These are phyloP conservation scores for Molorchus minor DNA, from an alignment of 2,888 invertebrate genomes.

Conservation along the genomic window DNA sequence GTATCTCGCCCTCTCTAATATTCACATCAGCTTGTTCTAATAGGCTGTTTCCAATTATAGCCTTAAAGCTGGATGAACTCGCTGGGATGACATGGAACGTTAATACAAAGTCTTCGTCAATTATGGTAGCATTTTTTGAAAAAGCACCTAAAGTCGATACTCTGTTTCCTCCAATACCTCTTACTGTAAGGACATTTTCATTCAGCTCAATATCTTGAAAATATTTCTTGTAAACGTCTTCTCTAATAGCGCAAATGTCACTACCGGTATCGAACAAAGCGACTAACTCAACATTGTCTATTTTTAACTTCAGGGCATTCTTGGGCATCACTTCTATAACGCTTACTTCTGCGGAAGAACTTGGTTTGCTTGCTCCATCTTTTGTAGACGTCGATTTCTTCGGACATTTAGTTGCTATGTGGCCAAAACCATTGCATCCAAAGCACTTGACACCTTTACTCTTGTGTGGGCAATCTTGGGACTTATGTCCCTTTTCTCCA, in stretches of 20 bases:
- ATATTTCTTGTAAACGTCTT: slow-evolving; percentile 23
- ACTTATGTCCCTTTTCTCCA: not conserved
- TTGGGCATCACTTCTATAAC: slow-evolving; percentile 1
- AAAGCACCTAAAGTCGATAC: slow-evolving; percentile 34
- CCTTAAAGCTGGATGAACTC: slow-evolving; percentile 21
- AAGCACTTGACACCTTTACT: slow-evolving; percentile 3
- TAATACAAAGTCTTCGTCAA: slow-evolving; percentile 27
- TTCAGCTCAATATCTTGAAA: slow-evolving; percentile 16
- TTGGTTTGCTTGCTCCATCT: not conserved
- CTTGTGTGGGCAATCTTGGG: not conserved
- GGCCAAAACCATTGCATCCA: not conserved
- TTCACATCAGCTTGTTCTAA: slow-evolving; percentile 30
- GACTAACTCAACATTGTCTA: slow-evolving; percentile 2
- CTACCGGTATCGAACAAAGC: slow-evolving; percentile 35
- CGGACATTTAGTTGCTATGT: slow-evolving; percentile 2
- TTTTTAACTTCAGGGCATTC: slow-evolving; percentile 12
- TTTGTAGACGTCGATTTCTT: not conserved
- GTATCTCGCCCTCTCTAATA: slow-evolving; percentile 27
- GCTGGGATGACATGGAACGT: slow-evolving; percentile 36
- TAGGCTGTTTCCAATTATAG: slow-evolving; percentile 33
- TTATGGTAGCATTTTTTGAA: slow-evolving; percentile 21
- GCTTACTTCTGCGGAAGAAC: not conserved
- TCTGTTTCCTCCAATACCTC: slow-evolving; percentile 32
- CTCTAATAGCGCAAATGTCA: slow-evolving; percentile 26
- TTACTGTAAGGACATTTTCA: slow-evolving; percentile 18